Evolutionary conservation across 1,140 invertebrate genomes (phyloP), one percentile per base, ranked within the genome.

Genomic region (Lordiphosa collinella): DNA sequence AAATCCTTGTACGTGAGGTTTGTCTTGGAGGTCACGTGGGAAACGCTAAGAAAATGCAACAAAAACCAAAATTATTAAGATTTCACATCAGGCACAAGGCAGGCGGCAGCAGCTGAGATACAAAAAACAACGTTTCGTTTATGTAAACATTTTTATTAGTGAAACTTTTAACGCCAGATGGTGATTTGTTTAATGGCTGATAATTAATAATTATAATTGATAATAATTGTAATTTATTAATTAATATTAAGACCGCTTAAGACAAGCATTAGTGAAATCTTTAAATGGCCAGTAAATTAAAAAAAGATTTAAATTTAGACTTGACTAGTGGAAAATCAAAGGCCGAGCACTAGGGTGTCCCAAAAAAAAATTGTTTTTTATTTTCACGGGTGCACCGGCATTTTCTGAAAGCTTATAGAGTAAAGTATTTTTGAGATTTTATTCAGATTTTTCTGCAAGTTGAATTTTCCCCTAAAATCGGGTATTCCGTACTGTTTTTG

Each of bases 1-100:
- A 84, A 85, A 84, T 84, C 78, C 73, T 85, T 82, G 72, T 84
- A 82, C 78, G 78, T 84, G 78, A 84, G 78, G 78, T 84, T 84
- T 84, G 64, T 41, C 56, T 84, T 84, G 18, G 78, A 84, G 78
- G 78, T 84, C 78, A 84, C 64, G 63, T 63, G 54, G 71, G 69
- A 68, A 82, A 69, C 59, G 51, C 60, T 40, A 64, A 31, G 14
- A 14, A 25, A 37, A 50, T 36, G 31, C 46, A 51, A 61, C 56
- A 44, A 44, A 44, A 25, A 29, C 12, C 12, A 44, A 44, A 44
- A 44, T 44, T 44, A 44, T 68, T 68, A 44, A 68, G 67, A 60
- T 68, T 68, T 68, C 64, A 68, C 65, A 51, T 68, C 64, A 57
- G 46, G 29, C 16, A 43, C 11, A 25, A 34, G 11, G 9, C 11